phyloP scores from a whole-genome alignment of 2,113 vertebrate genomes.

The Polyodon spathula region DNA sequence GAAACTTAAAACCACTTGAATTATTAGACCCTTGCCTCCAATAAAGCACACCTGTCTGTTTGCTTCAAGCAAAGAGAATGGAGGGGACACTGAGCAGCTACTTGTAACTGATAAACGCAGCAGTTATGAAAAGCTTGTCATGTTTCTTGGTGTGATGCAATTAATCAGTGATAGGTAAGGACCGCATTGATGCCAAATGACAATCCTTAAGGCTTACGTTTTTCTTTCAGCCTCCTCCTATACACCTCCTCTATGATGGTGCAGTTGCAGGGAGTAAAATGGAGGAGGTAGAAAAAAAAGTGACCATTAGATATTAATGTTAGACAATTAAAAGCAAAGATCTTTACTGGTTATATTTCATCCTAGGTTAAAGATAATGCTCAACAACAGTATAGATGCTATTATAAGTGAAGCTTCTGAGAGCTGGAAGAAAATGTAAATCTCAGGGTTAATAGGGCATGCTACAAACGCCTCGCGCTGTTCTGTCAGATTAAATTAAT shows the following conservation, averaged over 20 bases:
- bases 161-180: conserved; percentile 20
- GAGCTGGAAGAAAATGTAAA: too few relatives aligned
- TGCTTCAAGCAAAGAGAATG: conserved; percentile 27
- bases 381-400: too few relatives aligned
- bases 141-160: conserved; percentile 1
- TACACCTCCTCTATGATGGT: conserved; percentile 64
- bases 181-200: conserved; percentile 36
- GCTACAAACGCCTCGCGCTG: too few relatives aligned
- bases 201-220: conserved; percentile 60
- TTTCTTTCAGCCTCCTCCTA: conserved; percentile 74
- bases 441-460: too few relatives aligned
- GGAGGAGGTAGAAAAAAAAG: conserved; percentile 49
- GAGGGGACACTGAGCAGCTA: conserved; percentile 15
- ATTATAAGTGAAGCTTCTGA: too few relatives aligned
- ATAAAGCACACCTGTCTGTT: conserved; percentile 21
- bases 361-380: too few relatives aligned
- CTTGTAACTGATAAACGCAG: conserved; percentile 16
- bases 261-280: conserved; percentile 34
- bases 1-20: too few relatives aligned
- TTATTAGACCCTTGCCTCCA: neutral
- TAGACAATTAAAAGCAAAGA: conserved; percentile 8
- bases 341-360: neutral
- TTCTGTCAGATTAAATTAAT: too few relatives aligned
- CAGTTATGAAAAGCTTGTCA: conserved; percentile 22
- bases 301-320: conserved; percentile 40